phyloP scores from a whole-genome alignment of 92 coral and sea anemone genomes.

The Bergia puertoricense region DNA sequence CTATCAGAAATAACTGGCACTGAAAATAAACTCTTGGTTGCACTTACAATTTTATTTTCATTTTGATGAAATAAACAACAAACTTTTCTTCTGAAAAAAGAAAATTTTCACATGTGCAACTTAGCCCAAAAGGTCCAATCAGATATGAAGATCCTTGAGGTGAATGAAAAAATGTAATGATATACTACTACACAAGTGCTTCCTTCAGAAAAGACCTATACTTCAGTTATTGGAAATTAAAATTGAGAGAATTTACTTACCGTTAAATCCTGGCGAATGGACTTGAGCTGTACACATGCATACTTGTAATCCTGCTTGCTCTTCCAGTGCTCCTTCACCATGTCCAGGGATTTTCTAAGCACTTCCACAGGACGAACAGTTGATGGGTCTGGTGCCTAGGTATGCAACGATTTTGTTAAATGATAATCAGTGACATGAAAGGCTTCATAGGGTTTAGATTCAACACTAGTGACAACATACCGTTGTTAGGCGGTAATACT shows the following conservation, averaged over 20 bases:
- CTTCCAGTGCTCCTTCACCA: conserved; percentile 89
- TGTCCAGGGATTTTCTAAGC: conserved; percentile 76
- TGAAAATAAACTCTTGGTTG: too few species aligned
- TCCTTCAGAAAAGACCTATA: not conserved
- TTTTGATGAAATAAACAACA: too few species aligned
- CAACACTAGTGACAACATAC: conserved; percentile 54
- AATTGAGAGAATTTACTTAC: conserved; percentile 43
- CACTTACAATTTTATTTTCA: too few species aligned
- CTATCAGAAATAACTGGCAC: too few species aligned
- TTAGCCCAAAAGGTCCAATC: too few species aligned
- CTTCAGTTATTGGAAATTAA: not conserved
- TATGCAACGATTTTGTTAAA: not conserved
- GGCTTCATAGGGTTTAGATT: not conserved
- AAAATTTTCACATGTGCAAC: too few species aligned
- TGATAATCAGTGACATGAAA: not conserved
- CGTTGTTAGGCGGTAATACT: conserved; percentile 83
- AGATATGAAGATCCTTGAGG: too few species aligned
- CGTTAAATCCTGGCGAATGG: conserved; percentile 96
- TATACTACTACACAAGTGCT: not conserved
- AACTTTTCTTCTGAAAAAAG: too few species aligned
- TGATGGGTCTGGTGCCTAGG: conserved; percentile 95
- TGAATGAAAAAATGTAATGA: too few species aligned
- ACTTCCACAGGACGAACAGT: conserved; percentile 92
- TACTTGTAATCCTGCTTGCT: conserved; percentile 83
- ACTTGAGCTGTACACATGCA: conserved; percentile 92